phyloP scores from a whole-genome alignment of 30 jellyfish, hydroid and myxozoan genomes.

The Pelagia noctiluca region DNA sequence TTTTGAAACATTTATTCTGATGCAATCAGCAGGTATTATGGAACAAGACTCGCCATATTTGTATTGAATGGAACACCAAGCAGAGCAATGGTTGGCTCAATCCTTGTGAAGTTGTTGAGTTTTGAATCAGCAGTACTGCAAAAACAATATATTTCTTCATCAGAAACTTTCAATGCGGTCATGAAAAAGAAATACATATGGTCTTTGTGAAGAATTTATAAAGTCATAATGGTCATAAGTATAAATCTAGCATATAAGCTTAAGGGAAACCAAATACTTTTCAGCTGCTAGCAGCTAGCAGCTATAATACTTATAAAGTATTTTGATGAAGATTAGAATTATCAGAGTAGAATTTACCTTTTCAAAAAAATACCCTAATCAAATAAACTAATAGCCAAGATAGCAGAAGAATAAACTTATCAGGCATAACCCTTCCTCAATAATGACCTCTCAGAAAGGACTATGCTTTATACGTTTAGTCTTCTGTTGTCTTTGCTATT shows the following conservation, averaged over 20 bases:
- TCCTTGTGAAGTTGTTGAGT: conserved; percentile 87
- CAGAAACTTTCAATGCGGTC: too few relatives aligned
- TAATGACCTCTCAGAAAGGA: too few relatives aligned
- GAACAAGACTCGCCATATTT: conserved; percentile 68
- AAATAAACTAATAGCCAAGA: too few relatives aligned
- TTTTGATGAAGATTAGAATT: too few relatives aligned
- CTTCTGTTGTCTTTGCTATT: too few relatives aligned
- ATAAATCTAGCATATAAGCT: not conserved
- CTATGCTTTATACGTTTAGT: too few relatives aligned
- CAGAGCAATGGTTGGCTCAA: conserved; percentile 91
- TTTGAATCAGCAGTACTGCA: conserved; percentile 88
- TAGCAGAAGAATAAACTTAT: too few relatives aligned
- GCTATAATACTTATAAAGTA: not conserved
- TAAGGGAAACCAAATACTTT: not conserved
- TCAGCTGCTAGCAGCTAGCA: not conserved
- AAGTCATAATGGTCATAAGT: not conserved
- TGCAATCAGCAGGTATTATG: too few relatives aligned
- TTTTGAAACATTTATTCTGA: too few relatives aligned
- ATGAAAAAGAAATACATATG: not conserved
- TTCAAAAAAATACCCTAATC: too few relatives aligned
- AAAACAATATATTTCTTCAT: not conserved
- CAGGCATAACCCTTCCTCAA: too few relatives aligned
- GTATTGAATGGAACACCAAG: conserved; percentile 89
- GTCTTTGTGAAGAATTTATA: not conserved
- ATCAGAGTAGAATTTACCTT: too few relatives aligned